Evolutionary conservation across 2,888 invertebrate genomes (phyloP), one percentile per base, ranked within the genome.

Genomic region (Drosophila borborema): DNA sequence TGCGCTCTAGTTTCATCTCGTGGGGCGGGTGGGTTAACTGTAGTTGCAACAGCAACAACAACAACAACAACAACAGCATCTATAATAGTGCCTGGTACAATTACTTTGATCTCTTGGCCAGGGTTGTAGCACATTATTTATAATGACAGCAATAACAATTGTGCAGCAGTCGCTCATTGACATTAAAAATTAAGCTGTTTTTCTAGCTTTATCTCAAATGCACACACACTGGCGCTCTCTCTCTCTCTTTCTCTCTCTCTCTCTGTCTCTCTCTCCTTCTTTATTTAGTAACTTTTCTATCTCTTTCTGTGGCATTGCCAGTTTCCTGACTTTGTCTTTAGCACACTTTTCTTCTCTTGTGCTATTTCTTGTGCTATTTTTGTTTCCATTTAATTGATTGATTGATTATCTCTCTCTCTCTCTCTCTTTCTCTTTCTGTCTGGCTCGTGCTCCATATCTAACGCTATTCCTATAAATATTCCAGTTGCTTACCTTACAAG

Each of bases 71-170:
- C 68, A 73, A n/a, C 59, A 60, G 23, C 23, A 40, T 28, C 23
- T 31, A 41, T 80, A 81, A 72, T 75, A 78, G 75, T 78, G 82
- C 82, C 82, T 72, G 75, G 72, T 75, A 65, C 80, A 87, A 87
- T 87, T 87, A 82, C 76, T 60, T 64, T 64, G 69, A 69, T 58
- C 63, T 60, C 36, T 28, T n/a, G 12, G n/a, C 53, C 64, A 71
- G 64, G 64, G 72, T 43, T 64, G 59, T 58, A 46, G 58, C 56
- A 66, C 70, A 65, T 78, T 77, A 85, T 86, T 86, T 83, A 77
- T 88, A 86, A 85, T 88, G 81, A 72, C 66, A 70, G 88, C 86
- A 79, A 88, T 85, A 85, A 86, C 88, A 88, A 86, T 88, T 86
- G 67, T 65, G 66, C 69, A 80, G 72, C 77, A 82, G 65, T 74